A percentile compares a stretch with the other conserved stretches of the same genome.
Conservation (phyloP, 2,797 vertebrate species). For the Crocodylus rhombifer region DNA sequence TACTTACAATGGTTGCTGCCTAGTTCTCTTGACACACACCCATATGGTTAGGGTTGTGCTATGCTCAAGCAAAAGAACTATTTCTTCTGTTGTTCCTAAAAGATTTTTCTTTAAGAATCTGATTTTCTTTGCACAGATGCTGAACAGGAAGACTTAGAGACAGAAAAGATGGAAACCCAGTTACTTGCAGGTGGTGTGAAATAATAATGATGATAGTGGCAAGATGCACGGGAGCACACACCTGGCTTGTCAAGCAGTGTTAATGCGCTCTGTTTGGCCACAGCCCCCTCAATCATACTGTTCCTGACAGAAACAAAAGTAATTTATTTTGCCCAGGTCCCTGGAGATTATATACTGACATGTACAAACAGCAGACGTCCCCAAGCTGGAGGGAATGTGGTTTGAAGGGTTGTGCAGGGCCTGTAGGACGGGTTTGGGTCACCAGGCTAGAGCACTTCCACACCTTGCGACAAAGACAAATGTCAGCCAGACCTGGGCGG, state of each 20-base stretch:
- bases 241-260: not conserved
- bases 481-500: not conserved
- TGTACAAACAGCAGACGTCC: not conserved
- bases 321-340: not conserved
- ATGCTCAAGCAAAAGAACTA: not conserved
- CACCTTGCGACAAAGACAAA: not conserved
- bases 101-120: not conserved
- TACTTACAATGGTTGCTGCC: not conserved
- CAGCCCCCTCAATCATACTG: not conserved
- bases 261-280: not conserved
- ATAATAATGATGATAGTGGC: not conserved
- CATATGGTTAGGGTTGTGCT: not conserved
- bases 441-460: not conserved
- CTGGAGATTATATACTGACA: too few relatives aligned
- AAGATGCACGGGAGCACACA: too few relatives aligned
- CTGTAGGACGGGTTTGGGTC: not conserved
- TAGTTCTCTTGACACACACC: not conserved
- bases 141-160: slow-evolving; percentile 33
- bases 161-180: slow-evolving; percentile 2
- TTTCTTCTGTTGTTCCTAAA: not conserved
- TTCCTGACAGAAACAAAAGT: not conserved
- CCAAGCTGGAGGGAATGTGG: not conserved
- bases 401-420: not conserved
- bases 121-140: slow-evolving; percentile 39
- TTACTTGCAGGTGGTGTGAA: slow-evolving; percentile 38